Base-by-base conservation (phyloP, 2,888 invertebrate genomes). In the Brachycybe producta region DNA sequence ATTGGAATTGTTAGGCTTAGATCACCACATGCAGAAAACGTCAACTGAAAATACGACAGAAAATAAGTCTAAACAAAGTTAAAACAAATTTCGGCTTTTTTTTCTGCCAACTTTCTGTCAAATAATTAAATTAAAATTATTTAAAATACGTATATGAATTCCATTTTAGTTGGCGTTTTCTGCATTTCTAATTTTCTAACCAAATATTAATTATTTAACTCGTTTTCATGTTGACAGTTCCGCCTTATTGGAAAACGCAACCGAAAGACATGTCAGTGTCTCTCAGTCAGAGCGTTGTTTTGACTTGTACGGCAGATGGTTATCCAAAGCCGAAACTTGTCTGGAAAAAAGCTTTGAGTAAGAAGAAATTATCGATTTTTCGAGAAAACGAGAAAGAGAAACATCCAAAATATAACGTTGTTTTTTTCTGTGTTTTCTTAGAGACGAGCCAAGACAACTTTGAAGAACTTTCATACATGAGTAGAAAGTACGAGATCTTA, bases 321-420 rank as follows among this genome's bases (percentile, higher is more conserved):
- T 49, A 41, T 49, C 49, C 49, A 17, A 49, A 41, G n/a, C 49
- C 49, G n/a, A 40, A 41, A n/a, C 19, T 49, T 23, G n/a, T 40
- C 11, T 49, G 49, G 49, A 49, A 49, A 32, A 41, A 41, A 19
- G 32, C 41, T 4, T 41, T 21, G 15, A 41, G 49, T 49, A 41
- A 41, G 23, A 21, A 21, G 4, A 17, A 40, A 38, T 30, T 30
- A 30, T 30, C 8, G 8, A 11, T 8, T 30, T 8, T 30, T 30
- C 8, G 8, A 30, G 8, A 11, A 30, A 30, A n/a, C 8, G 32
- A 30, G n/a, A 30, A 11, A 30, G n/a, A n/a, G 32, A 30, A 8
- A 30, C 8, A n/a, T 39, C 23, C 15, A n/a, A 19, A 19, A 19
- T 5, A 39, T n/a, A n/a, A n/a, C n/a, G n/a, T 39, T 13, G n/a